These are phyloP conservation scores for Manis javanica DNA, from an alignment of 2,797 vertebrate genomes.

Conservation along the genomic window DNA sequence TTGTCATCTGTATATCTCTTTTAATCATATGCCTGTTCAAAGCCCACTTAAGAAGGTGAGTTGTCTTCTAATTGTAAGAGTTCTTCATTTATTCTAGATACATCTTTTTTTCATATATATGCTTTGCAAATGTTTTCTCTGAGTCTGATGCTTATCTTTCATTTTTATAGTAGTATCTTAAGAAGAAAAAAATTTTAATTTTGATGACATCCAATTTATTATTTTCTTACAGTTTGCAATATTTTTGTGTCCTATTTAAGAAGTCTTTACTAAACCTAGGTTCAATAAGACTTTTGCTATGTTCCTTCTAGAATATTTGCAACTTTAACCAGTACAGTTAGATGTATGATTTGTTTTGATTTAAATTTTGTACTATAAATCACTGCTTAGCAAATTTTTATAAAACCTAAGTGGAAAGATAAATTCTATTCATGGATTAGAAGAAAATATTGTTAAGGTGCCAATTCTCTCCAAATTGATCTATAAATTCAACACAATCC, in stretches of 20 bases:
- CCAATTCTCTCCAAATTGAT: background rate
- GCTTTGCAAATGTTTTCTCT: background rate
- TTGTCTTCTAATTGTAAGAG: background rate
- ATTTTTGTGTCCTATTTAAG: background rate
- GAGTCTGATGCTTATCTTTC: background rate
- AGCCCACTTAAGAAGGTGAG: background rate
- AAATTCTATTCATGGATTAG: background rate
- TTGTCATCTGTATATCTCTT: background rate
- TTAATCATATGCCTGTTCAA: background rate
- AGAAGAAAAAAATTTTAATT: constrained; percentile 37
- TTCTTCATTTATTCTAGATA: background rate
- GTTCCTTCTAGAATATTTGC: background rate
- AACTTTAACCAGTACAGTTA: constrained; percentile 31
- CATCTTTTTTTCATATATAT: background rate
- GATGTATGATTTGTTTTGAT: background rate
- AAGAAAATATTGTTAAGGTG: background rate
- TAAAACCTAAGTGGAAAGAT: background rate
- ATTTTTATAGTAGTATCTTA: background rate
- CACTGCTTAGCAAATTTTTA: constrained; percentile 14
- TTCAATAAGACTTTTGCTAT: background rate
- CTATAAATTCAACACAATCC: background rate
- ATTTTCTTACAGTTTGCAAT: constrained; percentile 21
- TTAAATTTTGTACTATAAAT: constrained; percentile 3
- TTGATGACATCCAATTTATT: background rate
- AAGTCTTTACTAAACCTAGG: background rate